Evolutionary conservation across 2,888 invertebrate genomes (phyloP), one percentile per base, ranked within the genome.

Genomic region (Eubasilissa splendida): DNA sequence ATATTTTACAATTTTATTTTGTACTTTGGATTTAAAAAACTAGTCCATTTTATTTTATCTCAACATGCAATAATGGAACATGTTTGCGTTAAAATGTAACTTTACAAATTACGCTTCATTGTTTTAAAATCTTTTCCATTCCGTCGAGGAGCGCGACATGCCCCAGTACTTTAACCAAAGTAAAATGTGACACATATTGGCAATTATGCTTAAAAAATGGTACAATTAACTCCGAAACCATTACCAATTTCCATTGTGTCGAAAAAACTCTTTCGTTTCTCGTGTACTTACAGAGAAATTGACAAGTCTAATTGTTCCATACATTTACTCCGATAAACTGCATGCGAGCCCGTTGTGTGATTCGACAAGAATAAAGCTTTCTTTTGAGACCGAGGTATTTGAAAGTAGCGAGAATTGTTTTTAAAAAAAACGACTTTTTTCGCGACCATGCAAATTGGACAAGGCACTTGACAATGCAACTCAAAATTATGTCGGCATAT

Each of bases 261-360:
- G 56, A 56, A 56, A 54, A 56, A 22, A 22, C 11, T 33, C 31
- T 56, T 58, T 54, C 33, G 54, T 73, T 71, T 70, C 33, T 53
- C 14, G 11, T 11, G 10, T 56, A 14, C 11, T 71, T 42, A 50
- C 54, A 54, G 54, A 14, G 14, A 54, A 71, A 71, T 56, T 31
- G 53, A 71, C 71, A 71, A 71, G 71, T 71, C 71, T 71, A 54
- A 71, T 71, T 71, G 71, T 71, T 54, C 33, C 22, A n/a, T 33
- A 31, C 31, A 11, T 71, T 54, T 54, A 50, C 68, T 33, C 22
- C 53, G 54, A 71, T 71, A 71, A 71, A 71, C n/a, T 71, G 14
- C 31, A 10, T 53, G 54, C 31, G 71, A 54, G 53, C 54, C 53
- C 53, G 56, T 33, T 54, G 4, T 31, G 54, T 54, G 11, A 14